Percentiles rank a stretch among this genome's conserved stretches.
Conservation (phyloP, 2,888 invertebrate genomes). For the Odontocolon sp. region DNA sequence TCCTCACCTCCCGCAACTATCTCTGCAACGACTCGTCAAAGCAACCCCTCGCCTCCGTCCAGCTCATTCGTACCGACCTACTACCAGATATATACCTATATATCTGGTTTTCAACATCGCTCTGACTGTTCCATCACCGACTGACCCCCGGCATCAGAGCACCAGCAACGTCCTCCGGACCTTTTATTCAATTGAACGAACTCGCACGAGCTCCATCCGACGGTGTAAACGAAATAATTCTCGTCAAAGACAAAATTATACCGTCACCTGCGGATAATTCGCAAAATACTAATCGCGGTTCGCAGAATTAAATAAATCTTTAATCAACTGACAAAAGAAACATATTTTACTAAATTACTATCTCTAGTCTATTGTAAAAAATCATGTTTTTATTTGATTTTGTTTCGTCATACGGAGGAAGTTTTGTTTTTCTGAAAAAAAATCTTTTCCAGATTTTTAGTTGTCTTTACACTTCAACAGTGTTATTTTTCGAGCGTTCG, state of each 20-base stretch:
- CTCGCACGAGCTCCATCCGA: conserved; percentile 26
- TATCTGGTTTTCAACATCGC: neutral
- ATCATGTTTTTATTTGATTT: too few species aligned
- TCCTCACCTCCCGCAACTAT: conserved; percentile 49
- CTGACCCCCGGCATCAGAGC: conserved; percentile 17
- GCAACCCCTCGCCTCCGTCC: conserved; percentile 42
- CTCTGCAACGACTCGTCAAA: conserved; percentile 54
- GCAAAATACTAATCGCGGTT: too few species aligned
- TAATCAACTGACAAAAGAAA: too few species aligned
- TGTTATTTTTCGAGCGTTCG: too few species aligned
- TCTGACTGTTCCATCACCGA: conserved; percentile 28
- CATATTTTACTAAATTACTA: too few species aligned
- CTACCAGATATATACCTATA: neutral
- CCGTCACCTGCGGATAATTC: neutral
- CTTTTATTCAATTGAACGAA: conserved; percentile 53
- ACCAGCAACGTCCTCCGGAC: conserved; percentile 27
- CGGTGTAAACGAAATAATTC: conserved; percentile 39
- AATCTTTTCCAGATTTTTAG: too few species aligned
- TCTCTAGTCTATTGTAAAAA: too few species aligned
- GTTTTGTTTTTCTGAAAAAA: too few species aligned
- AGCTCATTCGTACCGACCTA: conserved; percentile 45
- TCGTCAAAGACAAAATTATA: conserved; percentile 20
- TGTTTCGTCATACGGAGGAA: too few species aligned
- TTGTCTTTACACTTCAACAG: too few species aligned
- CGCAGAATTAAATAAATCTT: too few species aligned